phyloP scores from a whole-genome alignment of 2,797 vertebrate genomes.

The Myotis vivesi region DNA sequence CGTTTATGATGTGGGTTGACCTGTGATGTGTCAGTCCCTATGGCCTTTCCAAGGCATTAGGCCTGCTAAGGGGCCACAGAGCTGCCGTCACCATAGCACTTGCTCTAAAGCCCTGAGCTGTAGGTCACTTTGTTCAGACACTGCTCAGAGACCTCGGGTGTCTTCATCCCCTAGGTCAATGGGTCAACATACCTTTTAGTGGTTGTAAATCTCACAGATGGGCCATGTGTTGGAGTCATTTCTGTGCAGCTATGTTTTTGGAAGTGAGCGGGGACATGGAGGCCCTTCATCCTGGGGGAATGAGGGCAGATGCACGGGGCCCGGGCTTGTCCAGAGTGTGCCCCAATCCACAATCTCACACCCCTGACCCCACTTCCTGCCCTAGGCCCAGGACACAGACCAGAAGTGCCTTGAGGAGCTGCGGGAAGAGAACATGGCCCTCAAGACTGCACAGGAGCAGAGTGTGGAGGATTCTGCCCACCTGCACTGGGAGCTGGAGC shows the following conservation, averaged over 20 bases:
- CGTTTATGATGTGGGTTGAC: too few relatives aligned
- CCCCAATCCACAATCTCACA: neutral
- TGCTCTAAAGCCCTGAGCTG: neutral
- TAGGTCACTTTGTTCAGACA: neutral
- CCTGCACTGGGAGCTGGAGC: constrained; percentile 97
- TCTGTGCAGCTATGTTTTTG: neutral
- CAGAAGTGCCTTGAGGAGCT: constrained; percentile 95
- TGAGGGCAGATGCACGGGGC: accelerated
- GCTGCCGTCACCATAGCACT: accelerated
- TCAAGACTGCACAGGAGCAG: constrained; percentile 97
- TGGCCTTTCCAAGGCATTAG: neutral
- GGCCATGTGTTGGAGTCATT: neutral
- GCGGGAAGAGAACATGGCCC: constrained; percentile 96
- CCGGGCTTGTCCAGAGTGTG: accelerated
- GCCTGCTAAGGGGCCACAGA: neutral
- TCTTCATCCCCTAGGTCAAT: neutral
- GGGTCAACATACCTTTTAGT: too few relatives aligned
- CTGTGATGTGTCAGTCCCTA: neutral
- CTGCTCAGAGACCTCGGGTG: neutral
- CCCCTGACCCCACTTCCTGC: neutral
- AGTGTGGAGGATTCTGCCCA: constrained; percentile 97
- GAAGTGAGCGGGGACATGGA: neutral
- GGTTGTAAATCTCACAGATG: neutral
- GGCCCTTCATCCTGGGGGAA: neutral
- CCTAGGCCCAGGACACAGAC: constrained; percentile 92